These are phyloP conservation scores for Sternarchorhynchus goeldii DNA, from an alignment of 2,797 vertebrate species.

Conservation along the genomic window DNA sequence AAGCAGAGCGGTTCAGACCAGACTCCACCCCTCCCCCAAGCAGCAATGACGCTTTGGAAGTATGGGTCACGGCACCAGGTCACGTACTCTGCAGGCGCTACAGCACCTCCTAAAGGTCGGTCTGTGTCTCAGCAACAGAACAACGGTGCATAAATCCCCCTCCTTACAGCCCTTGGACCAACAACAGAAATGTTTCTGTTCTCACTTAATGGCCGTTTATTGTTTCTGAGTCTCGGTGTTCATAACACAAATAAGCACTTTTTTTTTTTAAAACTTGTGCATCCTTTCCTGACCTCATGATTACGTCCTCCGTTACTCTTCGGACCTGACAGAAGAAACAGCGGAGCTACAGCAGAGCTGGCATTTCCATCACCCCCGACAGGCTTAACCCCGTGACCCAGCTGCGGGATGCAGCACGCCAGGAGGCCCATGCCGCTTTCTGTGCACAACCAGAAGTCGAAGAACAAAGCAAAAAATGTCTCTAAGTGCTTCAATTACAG, in stretches of 20 bases:
- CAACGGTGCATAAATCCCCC: constrained; percentile 13
- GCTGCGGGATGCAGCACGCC: too few species aligned
- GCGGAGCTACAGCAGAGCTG: neutral
- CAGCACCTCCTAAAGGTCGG: neutral
- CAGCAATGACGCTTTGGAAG: neutral
- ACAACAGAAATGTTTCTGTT: constrained; percentile 18
- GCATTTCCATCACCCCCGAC: neutral
- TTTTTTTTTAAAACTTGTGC: neutral
- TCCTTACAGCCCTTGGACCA: neutral
- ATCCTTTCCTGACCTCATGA: constrained; percentile 13
- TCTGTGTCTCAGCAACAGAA: neutral
- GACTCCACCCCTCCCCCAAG: neutral
- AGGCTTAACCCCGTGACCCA: neutral
- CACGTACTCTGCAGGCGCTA: neutral
- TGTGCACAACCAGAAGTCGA: neutral
- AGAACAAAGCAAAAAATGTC: too few species aligned
- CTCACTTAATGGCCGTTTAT: constrained; percentile 20
- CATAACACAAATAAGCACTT: neutral
- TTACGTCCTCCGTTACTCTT: neutral
- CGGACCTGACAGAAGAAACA: neutral
- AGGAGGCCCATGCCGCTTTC: neutral
- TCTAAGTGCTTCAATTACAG: constrained; percentile 3
- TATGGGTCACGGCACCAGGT: neutral
- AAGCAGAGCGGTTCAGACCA: too few species aligned
- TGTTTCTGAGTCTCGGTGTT: constrained; percentile 18